These are phyloP conservation scores for Haemorhous mexicanus DNA, from an alignment of 2,113 vertebrate genomes.

Conservation along the genomic window DNA sequence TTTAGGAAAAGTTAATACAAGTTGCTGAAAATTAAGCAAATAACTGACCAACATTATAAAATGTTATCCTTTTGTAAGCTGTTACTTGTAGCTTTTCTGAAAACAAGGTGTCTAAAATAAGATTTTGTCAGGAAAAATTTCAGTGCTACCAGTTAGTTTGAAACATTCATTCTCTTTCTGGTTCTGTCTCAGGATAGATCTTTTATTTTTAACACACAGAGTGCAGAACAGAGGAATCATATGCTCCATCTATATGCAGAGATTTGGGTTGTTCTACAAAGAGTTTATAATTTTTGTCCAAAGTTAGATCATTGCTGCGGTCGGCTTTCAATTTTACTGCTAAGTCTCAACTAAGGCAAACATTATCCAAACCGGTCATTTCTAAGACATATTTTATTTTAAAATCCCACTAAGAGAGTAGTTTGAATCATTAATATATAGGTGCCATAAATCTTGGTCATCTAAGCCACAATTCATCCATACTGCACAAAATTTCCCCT, in stretches of 20 bases:
- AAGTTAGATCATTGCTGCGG: neutral
- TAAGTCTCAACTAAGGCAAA: neutral
- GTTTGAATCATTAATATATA: neutral
- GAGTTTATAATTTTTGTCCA: neutral
- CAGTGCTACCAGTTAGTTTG: neutral
- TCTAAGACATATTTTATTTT: neutral
- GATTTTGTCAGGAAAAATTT: neutral
- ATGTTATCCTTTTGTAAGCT: neutral
- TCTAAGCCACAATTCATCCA: neutral
- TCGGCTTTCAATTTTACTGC: neutral
- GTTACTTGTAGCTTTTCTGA: neutral
- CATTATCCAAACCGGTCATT: rapidly evolving
- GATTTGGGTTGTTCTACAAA: neutral
- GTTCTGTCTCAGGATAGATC: neutral
- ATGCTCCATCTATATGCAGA: neutral
- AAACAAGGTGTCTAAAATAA: neutral
- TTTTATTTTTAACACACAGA: neutral
- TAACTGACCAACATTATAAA: neutral
- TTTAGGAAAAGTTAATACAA: neutral
- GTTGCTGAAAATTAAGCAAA: constrained; percentile 6
- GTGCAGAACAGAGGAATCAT: neutral
- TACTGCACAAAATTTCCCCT: neutral
- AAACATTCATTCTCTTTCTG: neutral
- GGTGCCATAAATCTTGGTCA: neutral
- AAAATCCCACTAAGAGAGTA: neutral